Evolutionary conservation across 2,113 vertebrate species (phyloP).

Genomic region (Scortum barcoo): DNA sequence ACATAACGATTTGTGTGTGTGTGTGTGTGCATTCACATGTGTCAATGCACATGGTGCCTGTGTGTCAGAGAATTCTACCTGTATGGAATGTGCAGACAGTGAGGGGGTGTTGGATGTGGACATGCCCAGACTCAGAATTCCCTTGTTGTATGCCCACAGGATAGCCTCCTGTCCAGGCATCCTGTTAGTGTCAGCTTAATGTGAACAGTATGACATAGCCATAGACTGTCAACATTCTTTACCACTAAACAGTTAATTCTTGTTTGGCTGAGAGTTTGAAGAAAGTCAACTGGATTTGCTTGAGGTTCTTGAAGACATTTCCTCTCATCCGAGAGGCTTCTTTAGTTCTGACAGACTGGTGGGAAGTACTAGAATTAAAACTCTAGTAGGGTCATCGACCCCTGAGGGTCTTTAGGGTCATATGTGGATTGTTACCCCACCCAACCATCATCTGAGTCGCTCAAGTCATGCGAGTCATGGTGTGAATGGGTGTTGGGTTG

Average conservation of each 20-base stretch:
- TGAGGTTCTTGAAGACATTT: no score
- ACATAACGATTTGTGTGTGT: background rate
- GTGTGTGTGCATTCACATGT: conserved; percentile 11
- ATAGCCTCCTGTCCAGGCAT: background rate
- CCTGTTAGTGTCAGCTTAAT: no score
- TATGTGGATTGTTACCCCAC: no score
- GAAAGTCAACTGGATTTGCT: no score
- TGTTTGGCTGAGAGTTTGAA: background rate
- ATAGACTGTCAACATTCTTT: background rate
- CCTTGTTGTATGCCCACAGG: conserved; percentile 48
- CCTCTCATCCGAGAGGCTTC: no score
- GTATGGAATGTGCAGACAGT: conserved; percentile 62
- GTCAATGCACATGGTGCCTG: conserved; percentile 23
- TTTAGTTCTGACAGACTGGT: no score
- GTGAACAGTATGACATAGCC: background rate
- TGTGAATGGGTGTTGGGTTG: no score
- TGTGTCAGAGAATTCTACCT: conserved; percentile 52
- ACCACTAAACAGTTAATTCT: background rate
- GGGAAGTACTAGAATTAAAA: no score
- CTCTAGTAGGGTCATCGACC: no score
- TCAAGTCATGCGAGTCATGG: no score
- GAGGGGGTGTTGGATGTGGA: conserved; percentile 7
- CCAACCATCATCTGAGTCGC: no score
- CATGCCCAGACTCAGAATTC: conserved; percentile 68
- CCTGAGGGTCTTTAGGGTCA: no score